These are phyloP conservation scores for Tuta absoluta DNA, from an alignment of 2,888 invertebrate genomes.

Conservation along the genomic window DNA sequence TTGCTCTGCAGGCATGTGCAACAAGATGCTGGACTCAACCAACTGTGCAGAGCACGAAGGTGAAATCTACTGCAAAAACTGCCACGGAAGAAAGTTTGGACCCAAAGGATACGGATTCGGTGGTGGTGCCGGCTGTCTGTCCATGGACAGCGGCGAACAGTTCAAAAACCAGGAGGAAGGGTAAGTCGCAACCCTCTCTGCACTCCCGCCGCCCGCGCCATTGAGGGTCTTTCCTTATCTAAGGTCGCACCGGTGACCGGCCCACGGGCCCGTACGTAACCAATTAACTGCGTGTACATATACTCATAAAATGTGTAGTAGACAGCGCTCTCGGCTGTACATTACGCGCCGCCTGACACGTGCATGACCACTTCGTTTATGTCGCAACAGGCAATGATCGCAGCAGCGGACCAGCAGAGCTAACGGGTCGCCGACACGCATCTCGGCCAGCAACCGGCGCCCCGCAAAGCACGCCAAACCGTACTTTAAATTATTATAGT, in stretches of 20 bases:
- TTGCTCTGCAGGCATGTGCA: constrained; percentile 89
- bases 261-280: constrained; percentile 78
- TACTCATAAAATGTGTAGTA: constrained; percentile 67
- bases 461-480: constrained; percentile 74
- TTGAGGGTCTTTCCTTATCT: constrained; percentile 82
- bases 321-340: constrained; percentile 79
- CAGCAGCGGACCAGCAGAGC: constrained; percentile 72
- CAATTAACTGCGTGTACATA: constrained; percentile 81
- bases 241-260: constrained; percentile 71
- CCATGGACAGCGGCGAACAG: constrained; percentile 97
- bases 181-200: constrained; percentile 83
- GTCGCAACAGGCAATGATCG: constrained; percentile 80
- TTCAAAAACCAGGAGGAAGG: constrained; percentile 82
- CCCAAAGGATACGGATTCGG: constrained; percentile 99
- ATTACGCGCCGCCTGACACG: constrained; percentile 77
- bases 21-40: constrained; percentile 98
- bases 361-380: constrained; percentile 82
- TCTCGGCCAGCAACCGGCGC: constrained; percentile 75
- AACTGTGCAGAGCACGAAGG: constrained; percentile 98
- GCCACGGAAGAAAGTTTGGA: constrained; percentile 99
- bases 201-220: constrained; percentile 79
- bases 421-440: constrained; percentile 74
- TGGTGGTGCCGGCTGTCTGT: constrained; percentile 97
- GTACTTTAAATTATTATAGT: constrained; percentile 77
- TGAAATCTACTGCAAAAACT: constrained; percentile 97